phyloP scores from a whole-genome alignment of 1,140 invertebrate genomes.

The Metaphire vulgaris region DNA sequence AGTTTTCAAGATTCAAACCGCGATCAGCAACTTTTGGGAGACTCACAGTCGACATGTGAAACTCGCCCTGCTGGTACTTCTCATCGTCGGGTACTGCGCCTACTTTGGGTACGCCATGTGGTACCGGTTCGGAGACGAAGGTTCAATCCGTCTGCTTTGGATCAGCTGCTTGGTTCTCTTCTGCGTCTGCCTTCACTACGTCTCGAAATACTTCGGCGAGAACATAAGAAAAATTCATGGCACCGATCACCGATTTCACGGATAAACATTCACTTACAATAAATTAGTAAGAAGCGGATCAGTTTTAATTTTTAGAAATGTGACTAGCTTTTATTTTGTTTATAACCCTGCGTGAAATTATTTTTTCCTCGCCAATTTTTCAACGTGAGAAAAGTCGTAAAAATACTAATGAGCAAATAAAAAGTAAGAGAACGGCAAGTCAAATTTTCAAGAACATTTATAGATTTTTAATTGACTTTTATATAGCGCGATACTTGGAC shows the following conservation, averaged over 20 bases:
- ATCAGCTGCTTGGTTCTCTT: slow-evolving; percentile 7
- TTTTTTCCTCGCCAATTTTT: too few species aligned
- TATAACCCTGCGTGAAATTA: too few species aligned
- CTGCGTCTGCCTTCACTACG: background rate
- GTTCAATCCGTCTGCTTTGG: slow-evolving; percentile 16
- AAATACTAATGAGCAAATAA: too few species aligned
- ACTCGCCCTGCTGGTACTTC: background rate
- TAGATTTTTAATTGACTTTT: too few species aligned
- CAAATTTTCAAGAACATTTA: too few species aligned
- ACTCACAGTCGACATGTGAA: background rate
- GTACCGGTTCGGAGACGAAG: slow-evolving; percentile 10
- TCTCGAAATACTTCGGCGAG: slow-evolving; percentile 2
- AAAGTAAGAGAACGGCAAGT: too few species aligned
- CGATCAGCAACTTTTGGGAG: background rate
- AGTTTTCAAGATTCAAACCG: slow-evolving; percentile 3
- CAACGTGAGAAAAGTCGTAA: too few species aligned
- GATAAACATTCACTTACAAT: slow-evolving; percentile 1
- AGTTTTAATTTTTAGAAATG: too few species aligned
- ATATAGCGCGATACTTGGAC: slow-evolving; percentile 20
- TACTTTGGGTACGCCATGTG: slow-evolving; percentile 12
- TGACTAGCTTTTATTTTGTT: too few species aligned
- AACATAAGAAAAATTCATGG: background rate
- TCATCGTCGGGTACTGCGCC: slow-evolving; percentile 8
- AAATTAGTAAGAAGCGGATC: slow-evolving; percentile 18
- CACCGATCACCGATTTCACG: background rate